These are phyloP conservation scores for Sphaerophoria taeniata DNA, from an alignment of 2,888 invertebrate genomes.

Conservation along the genomic window DNA sequence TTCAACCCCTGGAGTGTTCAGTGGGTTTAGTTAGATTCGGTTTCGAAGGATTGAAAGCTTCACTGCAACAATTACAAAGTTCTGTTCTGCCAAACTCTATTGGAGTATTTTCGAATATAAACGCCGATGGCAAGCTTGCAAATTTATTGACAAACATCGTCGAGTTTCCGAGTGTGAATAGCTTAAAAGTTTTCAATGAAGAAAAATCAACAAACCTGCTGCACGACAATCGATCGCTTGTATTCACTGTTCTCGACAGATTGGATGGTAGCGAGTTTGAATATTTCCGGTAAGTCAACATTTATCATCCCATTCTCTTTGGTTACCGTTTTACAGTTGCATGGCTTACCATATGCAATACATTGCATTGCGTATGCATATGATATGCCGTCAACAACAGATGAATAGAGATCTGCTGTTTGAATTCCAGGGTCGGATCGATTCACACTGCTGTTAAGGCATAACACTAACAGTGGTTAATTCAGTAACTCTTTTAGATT, in stretches of 20 bases:
- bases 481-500: no score
- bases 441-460: no score
- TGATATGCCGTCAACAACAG: no score
- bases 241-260: constrained; percentile 79
- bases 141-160: constrained; percentile 78
- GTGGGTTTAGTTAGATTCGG: constrained; percentile 88
- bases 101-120: constrained; percentile 71
- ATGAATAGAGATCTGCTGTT: no score
- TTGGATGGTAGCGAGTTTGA: constrained; percentile 78
- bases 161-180: constrained; percentile 79
- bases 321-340: no score
- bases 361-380: no score
- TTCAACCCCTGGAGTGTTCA: constrained; percentile 88
- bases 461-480: no score
- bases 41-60: constrained; percentile 84
- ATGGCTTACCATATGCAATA: no score
- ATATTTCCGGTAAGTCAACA: constrained; percentile 79
- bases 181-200: constrained; percentile 77
- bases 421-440: no score
- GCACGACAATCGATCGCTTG: constrained; percentile 76
- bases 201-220: constrained; percentile 74
- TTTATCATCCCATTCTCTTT: no score
- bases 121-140: constrained; percentile 76
- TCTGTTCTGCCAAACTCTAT: constrained; percentile 58
- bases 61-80: constrained; percentile 83